Conservation (phyloP, 2,113 vertebrate genomes). For the Anser cygnoides region DNA sequence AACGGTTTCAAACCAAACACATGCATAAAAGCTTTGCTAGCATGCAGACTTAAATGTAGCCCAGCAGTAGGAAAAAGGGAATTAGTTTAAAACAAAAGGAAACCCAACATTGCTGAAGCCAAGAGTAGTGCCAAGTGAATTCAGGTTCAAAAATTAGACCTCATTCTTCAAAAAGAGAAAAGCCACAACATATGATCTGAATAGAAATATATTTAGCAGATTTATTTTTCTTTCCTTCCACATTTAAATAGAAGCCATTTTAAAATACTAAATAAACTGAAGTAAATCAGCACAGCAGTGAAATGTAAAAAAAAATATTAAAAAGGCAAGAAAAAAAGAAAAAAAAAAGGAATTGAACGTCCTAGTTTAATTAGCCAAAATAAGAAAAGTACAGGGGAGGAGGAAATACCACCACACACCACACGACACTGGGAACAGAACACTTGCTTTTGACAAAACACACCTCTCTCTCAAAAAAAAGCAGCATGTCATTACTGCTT, state of each 20-base stretch:
- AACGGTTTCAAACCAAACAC: slow-evolving; percentile 9
- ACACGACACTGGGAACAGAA: not conserved
- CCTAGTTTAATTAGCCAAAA: slow-evolving; percentile 34
- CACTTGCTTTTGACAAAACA: not conserved
- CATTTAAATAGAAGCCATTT: slow-evolving; percentile 56
- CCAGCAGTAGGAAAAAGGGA: slow-evolving; percentile 39
- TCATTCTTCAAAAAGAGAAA: slow-evolving; percentile 57
- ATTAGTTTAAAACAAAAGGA: slow-evolving; percentile 66
- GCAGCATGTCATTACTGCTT: slow-evolving; percentile 35
- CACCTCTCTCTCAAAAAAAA: slow-evolving; percentile 22
- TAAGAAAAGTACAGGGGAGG: not conserved
- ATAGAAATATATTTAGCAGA: slow-evolving; percentile 60
- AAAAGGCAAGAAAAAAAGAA: no score
- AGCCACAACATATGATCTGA: slow-evolving; percentile 53
- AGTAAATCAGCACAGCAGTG: not conserved
- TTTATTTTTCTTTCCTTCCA: slow-evolving; percentile 57
- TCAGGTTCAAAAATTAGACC: slow-evolving; percentile 64
- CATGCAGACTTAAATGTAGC: not conserved
- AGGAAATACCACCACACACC: not conserved
- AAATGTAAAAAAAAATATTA: not conserved
- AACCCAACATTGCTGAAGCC: slow-evolving; percentile 10
- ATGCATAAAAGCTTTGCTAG: not conserved
- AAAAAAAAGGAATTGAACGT: not conserved
- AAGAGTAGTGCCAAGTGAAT: slow-evolving; percentile 35
- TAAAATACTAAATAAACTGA: slow-evolving; percentile 29